phyloP scores from a whole-genome alignment of 2,888 invertebrate species.

The Oligia latruncula region DNA sequence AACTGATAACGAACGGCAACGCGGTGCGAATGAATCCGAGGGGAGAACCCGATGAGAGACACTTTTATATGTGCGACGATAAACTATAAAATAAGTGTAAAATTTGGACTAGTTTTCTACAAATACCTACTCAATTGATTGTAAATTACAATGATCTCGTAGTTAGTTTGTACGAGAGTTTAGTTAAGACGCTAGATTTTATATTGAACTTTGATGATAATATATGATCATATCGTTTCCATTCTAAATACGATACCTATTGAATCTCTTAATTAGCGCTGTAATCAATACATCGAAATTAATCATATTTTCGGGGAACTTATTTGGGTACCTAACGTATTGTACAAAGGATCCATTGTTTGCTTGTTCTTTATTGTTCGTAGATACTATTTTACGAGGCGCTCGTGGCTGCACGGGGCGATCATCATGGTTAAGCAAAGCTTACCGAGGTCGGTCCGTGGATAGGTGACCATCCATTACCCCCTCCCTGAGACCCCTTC shows the following conservation, averaged over 20 bases:
- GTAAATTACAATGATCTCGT: conserved; percentile 36
- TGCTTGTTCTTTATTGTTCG: neutral
- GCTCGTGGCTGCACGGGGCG: neutral
- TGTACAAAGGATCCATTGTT: conserved; percentile 8
- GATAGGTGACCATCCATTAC: neutral
- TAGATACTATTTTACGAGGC: neutral
- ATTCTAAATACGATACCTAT: conserved; percentile 15
- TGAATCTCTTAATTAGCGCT: conserved; percentile 22
- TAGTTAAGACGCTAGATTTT: conserved; percentile 49
- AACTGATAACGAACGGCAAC: conserved; percentile 79
- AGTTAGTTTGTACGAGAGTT: conserved; percentile 16
- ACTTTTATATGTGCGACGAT: conserved; percentile 77
- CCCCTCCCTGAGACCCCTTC: too few species aligned
- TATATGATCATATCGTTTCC: conserved; percentile 31
- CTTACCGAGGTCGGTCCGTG: neutral
- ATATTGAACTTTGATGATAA: conserved; percentile 39
- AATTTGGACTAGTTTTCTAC: conserved; percentile 54
- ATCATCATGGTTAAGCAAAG: neutral
- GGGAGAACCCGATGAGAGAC: conserved; percentile 71
- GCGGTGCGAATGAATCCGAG: conserved; percentile 78
- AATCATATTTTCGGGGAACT: conserved; percentile 24
- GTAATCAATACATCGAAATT: conserved; percentile 48
- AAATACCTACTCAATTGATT: conserved; percentile 34
- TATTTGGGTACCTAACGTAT: neutral
- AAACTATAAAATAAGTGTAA: conserved; percentile 71